Base-by-base conservation (phyloP, 2,888 invertebrate species). In the Pristionchus fissidentatus region DNA sequence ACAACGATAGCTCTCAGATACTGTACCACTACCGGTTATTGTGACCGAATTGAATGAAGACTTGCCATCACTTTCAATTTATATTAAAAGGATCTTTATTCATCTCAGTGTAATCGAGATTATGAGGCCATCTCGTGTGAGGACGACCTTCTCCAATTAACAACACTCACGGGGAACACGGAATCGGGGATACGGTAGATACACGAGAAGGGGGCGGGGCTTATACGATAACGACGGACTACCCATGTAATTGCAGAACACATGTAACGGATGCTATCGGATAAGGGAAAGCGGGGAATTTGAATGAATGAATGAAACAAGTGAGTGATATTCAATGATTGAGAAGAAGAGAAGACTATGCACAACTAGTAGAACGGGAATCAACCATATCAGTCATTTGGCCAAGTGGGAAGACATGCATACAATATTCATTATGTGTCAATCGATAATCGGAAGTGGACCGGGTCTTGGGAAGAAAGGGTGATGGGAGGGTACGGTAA, bases 381-480 rank as follows among this genome's bases (percentile, higher is more conserved):
- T n/a, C n/a, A n/a, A n/a, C n/a, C n/a, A 66, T 66, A 66, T 66
- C 66, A 66, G 66, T 66, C 66, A 66, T 32, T 66, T 66, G 66
- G 66, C 66, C 22, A 41, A 66, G 15, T 3, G n/a, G 38, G 3
- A 66, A 10, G 4, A 66, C 4, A 8, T 22, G 22, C 15, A 55
- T 55, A 55, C 15, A 22, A 55, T 7, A n/a, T 4, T 22, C 22
- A 41, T 66, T 66, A 38, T 66, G 66, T 29, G 38, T 41, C 22
- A 66, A 66, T 38, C 66, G n/a, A 66, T 38, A 38, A 66, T 66
- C 38, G 38, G 66, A 66, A 66, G 38, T 38, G 66, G 66, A n/a
- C n/a, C n/a, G n/a, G n/a, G n/a, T n/a, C n/a, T n/a, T n/a, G n/a
- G n/a, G n/a, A n/a, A n/a, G n/a, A n/a, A 38, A 10, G 66, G 10